These are phyloP conservation scores for Sphaeramia orbicularis DNA, from an alignment of 2,797 vertebrate genomes.

Conservation along the genomic window DNA sequence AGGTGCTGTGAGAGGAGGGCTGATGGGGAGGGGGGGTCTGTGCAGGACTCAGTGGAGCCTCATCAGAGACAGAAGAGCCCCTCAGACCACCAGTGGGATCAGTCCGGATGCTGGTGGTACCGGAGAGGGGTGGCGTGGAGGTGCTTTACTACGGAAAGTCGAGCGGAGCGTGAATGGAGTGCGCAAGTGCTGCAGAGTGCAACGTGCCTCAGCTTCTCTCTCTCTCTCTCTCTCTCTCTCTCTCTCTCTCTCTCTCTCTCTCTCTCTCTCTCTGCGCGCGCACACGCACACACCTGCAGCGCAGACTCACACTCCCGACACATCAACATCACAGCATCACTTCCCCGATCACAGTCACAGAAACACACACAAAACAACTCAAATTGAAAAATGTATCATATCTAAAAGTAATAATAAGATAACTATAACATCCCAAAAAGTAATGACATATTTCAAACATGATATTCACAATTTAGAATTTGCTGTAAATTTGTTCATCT, in stretches of 20 bases:
- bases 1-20: too few relatives aligned
- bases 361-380: too few relatives aligned
- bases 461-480: too few relatives aligned
- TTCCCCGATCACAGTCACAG: too few relatives aligned
- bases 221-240: conserved; percentile 37
- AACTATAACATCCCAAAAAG: too few relatives aligned
- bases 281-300: conserved; percentile 8
- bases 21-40: too few relatives aligned
- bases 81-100: conserved; percentile 16
- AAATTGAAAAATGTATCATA: too few relatives aligned
- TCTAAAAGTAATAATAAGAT: too few relatives aligned
- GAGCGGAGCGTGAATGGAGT: conserved; percentile 47
- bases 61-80: conserved; percentile 4
- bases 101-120: conserved; percentile 23
- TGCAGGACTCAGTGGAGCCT: conserved; percentile 8
- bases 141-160: conserved; percentile 39
- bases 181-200: conserved; percentile 75
- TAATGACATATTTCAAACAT: too few relatives aligned
- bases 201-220: conserved; percentile 48
- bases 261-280: conserved; percentile 18
- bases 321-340: too few relatives aligned
- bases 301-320: conserved; percentile 39
- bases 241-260: conserved; percentile 19
- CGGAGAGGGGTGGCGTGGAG: conserved; percentile 23
- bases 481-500: too few relatives aligned